These are phyloP conservation scores for Peribatodes rhomboidaria DNA, from an alignment of 2,888 invertebrate genomes.

Conservation along the genomic window DNA sequence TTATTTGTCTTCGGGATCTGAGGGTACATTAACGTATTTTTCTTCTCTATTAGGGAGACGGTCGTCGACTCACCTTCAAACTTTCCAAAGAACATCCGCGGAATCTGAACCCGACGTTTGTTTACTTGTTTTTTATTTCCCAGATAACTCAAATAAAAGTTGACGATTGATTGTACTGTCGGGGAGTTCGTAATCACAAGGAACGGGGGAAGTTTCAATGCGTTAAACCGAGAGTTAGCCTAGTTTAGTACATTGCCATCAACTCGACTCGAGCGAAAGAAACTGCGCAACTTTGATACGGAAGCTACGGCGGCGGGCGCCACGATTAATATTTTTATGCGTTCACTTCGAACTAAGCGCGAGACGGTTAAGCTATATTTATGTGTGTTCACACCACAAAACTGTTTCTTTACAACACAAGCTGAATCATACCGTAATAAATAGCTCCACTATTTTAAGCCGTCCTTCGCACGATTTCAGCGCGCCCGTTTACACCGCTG, in stretches of 20 bases:
- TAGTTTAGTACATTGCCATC: constrained; percentile 62
- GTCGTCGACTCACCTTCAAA: constrained; percentile 83
- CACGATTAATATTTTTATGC: constrained; percentile 59
- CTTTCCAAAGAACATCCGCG: constrained; percentile 70
- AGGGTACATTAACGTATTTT: constrained; percentile 86
- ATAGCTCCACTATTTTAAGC: constrained; percentile 79
- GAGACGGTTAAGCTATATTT: constrained; percentile 57
- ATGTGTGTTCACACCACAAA: constrained; percentile 53
- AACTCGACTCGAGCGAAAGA: constrained; percentile 55
- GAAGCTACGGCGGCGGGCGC: constrained; percentile 52
- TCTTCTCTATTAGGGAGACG: constrained; percentile 85
- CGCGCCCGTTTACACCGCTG: constrained; percentile 73
- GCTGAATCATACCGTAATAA: constrained; percentile 74
- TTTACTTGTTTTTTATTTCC: constrained; percentile 82
- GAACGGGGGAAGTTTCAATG: constrained; percentile 63
- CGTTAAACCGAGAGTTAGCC: constrained; percentile 66
- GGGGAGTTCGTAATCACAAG: constrained; percentile 73
- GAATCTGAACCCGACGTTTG: constrained; percentile 72
- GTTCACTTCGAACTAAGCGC: constrained; percentile 53
- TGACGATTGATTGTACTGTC: constrained; percentile 84
- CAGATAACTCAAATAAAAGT: constrained; percentile 84
- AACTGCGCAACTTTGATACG: constrained; percentile 63
- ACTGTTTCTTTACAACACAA: constrained; percentile 63
- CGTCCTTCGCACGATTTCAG: constrained; percentile 80
- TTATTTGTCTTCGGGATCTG: constrained; percentile 85